Conservation (phyloP, 2,113 vertebrate genomes). For the Lota lota region DNA sequence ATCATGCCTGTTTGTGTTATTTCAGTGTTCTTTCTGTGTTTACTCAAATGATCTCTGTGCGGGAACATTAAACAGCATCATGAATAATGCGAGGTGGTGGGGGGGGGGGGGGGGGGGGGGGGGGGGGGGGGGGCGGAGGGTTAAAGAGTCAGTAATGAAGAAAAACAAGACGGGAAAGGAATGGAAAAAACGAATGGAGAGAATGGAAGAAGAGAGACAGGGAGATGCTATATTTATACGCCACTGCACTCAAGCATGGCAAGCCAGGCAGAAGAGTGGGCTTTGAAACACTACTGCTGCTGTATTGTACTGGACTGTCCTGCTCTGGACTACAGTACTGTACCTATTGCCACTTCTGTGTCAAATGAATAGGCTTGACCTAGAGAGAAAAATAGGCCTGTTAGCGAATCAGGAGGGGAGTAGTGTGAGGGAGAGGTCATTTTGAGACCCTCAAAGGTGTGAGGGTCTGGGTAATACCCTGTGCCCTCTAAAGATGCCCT, state of each 20-base stretch:
- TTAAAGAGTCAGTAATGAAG: conserved; percentile 16
- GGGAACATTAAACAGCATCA: no score
- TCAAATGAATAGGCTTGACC: conserved; percentile 43
- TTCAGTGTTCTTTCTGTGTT: neutral
- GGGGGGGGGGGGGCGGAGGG: conserved; percentile 1
- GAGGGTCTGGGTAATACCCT: no score
- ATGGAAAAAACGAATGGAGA: neutral
- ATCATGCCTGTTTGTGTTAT: conserved; percentile 5
- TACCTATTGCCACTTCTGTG: conserved; percentile 44
- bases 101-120: conserved; percentile 1
- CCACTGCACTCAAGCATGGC: conserved; percentile 23
- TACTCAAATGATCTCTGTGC: no score
- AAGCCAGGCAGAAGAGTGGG: conserved; percentile 40
- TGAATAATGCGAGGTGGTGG: neutral
- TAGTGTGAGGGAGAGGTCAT: no score
- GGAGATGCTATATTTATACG: conserved; percentile 45
- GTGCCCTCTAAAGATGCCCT: no score
- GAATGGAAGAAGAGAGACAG: conserved; percentile 17
- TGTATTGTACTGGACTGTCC: no score
- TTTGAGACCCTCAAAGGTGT: conserved; percentile 13
- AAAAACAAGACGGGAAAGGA: conserved; percentile 8
- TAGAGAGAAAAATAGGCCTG: conserved; percentile 45
- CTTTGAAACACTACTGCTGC: conserved; percentile 26
- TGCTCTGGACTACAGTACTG: conserved; percentile 20
- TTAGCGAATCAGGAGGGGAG: conserved; percentile 4